These are phyloP conservation scores for Calcarius ornatus DNA, from an alignment of 2,113 vertebrate genomes.

Conservation along the genomic window DNA sequence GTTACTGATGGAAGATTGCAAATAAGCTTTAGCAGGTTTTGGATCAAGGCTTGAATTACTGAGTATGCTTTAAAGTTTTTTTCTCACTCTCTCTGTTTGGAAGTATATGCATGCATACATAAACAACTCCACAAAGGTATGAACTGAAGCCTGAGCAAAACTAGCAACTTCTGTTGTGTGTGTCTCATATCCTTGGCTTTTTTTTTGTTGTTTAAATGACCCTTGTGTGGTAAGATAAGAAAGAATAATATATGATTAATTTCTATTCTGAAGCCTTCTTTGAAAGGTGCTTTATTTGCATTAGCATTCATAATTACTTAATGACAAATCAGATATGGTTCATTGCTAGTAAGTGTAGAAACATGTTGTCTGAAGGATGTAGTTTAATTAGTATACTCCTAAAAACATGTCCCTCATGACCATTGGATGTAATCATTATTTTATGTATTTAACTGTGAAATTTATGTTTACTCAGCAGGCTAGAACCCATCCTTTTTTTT, in stretches of 20 bases:
- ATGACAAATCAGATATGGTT: slow-evolving; percentile 98
- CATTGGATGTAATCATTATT: slow-evolving; percentile 81
- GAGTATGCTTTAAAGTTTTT: not conserved
- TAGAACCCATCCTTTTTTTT: not conserved
- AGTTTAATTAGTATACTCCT: slow-evolving; percentile 91
- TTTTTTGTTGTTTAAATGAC: slow-evolving; percentile 71
- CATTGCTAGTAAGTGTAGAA: slow-evolving; percentile 87
- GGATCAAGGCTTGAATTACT: not conserved
- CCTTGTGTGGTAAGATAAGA: slow-evolving; percentile 63
- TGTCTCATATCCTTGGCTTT: not conserved
- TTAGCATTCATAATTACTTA: slow-evolving; percentile 98
- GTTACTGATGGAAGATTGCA: not conserved
- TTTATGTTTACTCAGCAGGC: slow-evolving; percentile 78
- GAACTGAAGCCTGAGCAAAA: not conserved
- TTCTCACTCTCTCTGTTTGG: not conserved
- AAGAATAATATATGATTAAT: slow-evolving; percentile 77
- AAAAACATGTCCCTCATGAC: slow-evolving; percentile 87
- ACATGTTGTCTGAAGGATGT: slow-evolving; percentile 86
- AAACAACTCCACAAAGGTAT: not conserved
- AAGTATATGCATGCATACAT: not conserved
- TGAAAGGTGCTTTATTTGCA: slow-evolving; percentile 93
- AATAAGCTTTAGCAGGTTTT: not conserved
- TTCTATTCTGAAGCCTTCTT: slow-evolving; percentile 72
- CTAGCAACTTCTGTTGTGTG: not conserved
- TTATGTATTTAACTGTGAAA: slow-evolving; percentile 88